These are phyloP conservation scores for Itoplectis maculator DNA, from an alignment of 2,888 invertebrate species.

Conservation along the genomic window DNA sequence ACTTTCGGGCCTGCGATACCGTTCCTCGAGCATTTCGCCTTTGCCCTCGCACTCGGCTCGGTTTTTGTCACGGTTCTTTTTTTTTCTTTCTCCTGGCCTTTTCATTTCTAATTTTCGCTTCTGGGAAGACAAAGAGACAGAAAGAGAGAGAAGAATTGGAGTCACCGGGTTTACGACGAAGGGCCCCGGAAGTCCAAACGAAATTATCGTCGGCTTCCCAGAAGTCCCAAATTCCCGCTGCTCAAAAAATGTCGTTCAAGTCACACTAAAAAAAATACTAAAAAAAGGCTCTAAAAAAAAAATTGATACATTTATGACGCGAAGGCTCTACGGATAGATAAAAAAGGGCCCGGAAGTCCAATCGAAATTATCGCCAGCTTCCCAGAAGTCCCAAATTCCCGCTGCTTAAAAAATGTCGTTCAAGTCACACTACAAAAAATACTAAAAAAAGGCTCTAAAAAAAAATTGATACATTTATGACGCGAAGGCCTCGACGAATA, in stretches of 20 bases:
- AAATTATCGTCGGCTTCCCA: background rate
- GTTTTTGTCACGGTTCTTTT: constrained; percentile 20
- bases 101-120: constrained; percentile 1
- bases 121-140: constrained; percentile 20
- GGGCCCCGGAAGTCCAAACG: background rate
- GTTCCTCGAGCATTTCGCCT: constrained; percentile 57
- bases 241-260: background rate
- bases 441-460: background rate
- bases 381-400: no score
- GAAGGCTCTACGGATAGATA: no score
- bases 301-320: background rate
- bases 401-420: no score
- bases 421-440: no score
- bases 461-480: background rate
- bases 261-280: no score
- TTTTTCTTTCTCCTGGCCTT: constrained; percentile 6
- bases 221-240: background rate
- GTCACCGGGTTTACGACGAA: constrained; percentile 54
- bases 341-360: no score
- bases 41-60: constrained; percentile 42
- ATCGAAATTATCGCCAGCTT: no score
- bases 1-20: constrained; percentile 43
- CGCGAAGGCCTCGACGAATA: background rate
- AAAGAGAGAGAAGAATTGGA: constrained; percentile 43
- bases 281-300: background rate